Percentiles rank a stretch among this genome's conserved stretches.
These are phyloP conservation scores for Terrapene triunguis DNA, from an alignment of 2,113 vertebrate species.

Conservation along the genomic window DNA sequence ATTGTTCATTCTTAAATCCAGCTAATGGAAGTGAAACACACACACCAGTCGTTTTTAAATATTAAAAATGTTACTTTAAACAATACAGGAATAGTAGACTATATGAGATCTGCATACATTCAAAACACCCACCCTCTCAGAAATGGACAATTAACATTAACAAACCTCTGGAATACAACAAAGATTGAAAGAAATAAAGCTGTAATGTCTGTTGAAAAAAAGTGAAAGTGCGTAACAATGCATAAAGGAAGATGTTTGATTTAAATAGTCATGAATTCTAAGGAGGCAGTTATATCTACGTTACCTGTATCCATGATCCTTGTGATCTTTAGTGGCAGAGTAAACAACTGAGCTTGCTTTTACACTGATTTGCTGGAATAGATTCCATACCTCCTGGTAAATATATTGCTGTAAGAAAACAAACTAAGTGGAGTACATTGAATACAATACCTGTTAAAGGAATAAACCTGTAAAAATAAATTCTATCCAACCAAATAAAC, in stretches of 20 bases:
- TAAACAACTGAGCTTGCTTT: slow-evolving; percentile 97
- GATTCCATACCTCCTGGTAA: slow-evolving; percentile 98
- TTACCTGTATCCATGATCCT: slow-evolving; percentile 97
- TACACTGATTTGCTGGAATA: slow-evolving; percentile 98
- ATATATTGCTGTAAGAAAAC: slow-evolving; percentile 91
- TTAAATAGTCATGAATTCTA: rapidly evolving
- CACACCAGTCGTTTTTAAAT: neutral
- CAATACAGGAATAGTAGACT: neutral
- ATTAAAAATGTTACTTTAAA: neutral
- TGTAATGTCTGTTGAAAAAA: neutral
- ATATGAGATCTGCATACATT: neutral
- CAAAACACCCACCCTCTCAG: neutral
- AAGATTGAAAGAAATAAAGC: neutral
- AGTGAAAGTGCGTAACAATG: neutral
- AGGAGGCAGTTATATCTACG: neutral
- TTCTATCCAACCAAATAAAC: neutral
- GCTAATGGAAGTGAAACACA: neutral
- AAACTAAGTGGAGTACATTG: neutral
- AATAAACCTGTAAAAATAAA: neutral
- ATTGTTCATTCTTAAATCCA: neutral
- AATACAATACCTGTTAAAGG: neutral
- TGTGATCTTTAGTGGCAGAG: slow-evolving; percentile 93
- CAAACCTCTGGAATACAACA: neutral
- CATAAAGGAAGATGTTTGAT: neutral
- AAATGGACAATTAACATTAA: neutral